These are phyloP conservation scores for Lithophane semibrunnea DNA, from an alignment of 2,888 invertebrate genomes.

Conservation along the genomic window DNA sequence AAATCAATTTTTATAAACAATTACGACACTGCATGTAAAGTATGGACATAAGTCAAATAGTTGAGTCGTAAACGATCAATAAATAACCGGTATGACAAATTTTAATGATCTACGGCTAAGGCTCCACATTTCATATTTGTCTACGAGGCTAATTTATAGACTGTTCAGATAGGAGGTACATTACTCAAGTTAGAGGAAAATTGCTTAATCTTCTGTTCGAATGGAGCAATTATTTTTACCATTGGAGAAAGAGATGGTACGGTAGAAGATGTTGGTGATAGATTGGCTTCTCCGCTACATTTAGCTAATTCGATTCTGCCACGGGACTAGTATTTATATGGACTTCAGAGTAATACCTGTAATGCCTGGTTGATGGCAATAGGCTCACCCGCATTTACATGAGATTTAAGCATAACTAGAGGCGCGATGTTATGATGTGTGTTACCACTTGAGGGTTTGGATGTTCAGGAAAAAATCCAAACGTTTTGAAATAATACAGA, in stretches of 20 bases:
- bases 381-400: not conserved
- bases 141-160: slow-evolving; percentile 39
- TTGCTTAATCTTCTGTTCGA: slow-evolving; percentile 38
- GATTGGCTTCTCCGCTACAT: slow-evolving; percentile 6
- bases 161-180: slow-evolving; percentile 9
- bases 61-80: slow-evolving; percentile 49
- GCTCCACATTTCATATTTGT: slow-evolving; percentile 41
- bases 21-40: slow-evolving; percentile 33
- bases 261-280: slow-evolving; percentile 2
- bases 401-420: not conserved
- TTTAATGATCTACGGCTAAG: slow-evolving; percentile 44
- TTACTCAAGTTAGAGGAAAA: slow-evolving; percentile 35
- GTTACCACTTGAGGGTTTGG: not conserved
- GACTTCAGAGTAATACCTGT: not conserved
- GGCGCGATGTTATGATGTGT: not conserved
- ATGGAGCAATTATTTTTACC: slow-evolving; percentile 44
- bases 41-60: slow-evolving; percentile 34
- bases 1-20: slow-evolving; percentile 45
- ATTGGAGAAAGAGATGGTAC: not conserved
- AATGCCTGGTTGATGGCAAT: not conserved
- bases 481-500: not conserved
- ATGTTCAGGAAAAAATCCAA: not conserved
- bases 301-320: not conserved
- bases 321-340: not conserved
- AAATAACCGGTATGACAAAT: slow-evolving; percentile 52